phyloP scores from a whole-genome alignment of 2,888 invertebrate species.

The Oscheius onirici region DNA sequence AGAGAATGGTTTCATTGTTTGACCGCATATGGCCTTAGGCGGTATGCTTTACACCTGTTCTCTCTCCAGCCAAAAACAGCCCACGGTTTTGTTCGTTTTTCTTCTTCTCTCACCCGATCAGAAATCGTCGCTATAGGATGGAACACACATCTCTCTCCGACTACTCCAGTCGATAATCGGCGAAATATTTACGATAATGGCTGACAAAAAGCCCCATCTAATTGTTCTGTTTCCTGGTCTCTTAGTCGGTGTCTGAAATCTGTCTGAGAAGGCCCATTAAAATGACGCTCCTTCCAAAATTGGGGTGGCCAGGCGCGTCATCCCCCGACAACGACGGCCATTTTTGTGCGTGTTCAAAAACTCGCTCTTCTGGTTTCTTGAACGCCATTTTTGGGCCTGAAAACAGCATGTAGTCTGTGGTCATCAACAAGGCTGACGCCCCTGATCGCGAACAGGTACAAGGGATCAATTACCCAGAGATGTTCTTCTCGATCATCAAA shows the following conservation, averaged over 20 bases:
- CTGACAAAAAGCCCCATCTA: too few relatives aligned
- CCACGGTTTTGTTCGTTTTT: neutral
- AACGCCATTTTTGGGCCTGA: neutral
- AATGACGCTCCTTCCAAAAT: neutral
- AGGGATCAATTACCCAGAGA: too few relatives aligned
- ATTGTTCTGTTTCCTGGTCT: too few relatives aligned
- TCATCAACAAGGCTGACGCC: neutral
- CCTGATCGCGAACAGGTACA: too few relatives aligned
- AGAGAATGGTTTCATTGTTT: too few relatives aligned
- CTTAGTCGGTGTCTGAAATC: too few relatives aligned
- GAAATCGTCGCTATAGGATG: constrained; percentile 1
- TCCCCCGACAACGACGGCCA: neutral
- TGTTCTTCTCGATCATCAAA: neutral
- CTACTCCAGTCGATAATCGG: constrained; percentile 13
- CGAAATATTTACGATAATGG: neutral
- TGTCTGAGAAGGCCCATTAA: too few relatives aligned
- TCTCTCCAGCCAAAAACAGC: neutral
- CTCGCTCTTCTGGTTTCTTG: constrained; percentile 9
- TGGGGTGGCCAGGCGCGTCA: neutral
- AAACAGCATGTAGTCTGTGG: neutral
- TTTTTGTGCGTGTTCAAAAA: too few relatives aligned
- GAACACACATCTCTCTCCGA: constrained; percentile 15
- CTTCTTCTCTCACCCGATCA: neutral
- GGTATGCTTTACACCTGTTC: constrained; percentile 1
- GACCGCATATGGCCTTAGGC: neutral